Conservation (phyloP, 2,888 invertebrate species). For the Xanthia togata region DNA sequence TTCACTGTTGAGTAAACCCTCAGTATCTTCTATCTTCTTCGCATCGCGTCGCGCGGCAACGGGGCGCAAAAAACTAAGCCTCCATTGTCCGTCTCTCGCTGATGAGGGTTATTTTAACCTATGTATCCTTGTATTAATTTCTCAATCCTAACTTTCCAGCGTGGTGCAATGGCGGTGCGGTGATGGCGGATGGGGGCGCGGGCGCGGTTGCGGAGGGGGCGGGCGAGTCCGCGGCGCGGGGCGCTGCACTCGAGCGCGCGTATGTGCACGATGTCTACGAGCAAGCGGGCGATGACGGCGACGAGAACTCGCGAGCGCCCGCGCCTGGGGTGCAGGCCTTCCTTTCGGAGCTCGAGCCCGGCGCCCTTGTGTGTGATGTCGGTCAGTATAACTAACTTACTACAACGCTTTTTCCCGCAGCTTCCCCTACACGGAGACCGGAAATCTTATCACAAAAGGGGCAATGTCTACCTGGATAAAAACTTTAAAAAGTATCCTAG, state of each 20-base stretch:
- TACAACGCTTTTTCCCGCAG: background rate
- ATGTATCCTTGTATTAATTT: no score
- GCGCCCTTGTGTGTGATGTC: constrained; percentile 98
- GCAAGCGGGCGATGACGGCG: constrained; percentile 93
- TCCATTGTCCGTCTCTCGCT: no score
- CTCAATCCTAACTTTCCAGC: constrained; percentile 71
- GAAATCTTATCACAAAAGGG: no score
- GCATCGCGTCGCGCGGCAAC: no score
- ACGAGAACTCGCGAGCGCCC: constrained; percentile 79
- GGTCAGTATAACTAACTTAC: constrained; percentile 90
- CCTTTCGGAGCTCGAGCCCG: constrained; percentile 96
- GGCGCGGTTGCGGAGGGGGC: constrained; percentile 74
- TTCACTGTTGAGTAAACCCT: no score
- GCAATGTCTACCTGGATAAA: background rate
- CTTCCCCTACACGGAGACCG: no score
- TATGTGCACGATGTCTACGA: constrained; percentile 99
- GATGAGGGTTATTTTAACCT: no score
- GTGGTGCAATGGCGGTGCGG: constrained; percentile 85
- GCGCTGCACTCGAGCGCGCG: constrained; percentile 90
- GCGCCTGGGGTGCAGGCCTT: constrained; percentile 95
- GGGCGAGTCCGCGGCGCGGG: constrained; percentile 81
- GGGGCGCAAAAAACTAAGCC: no score
- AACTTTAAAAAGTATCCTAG: background rate
- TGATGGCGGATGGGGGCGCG: constrained; percentile 87
- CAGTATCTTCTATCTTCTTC: no score